Evolutionary conservation across 2,113 vertebrate genomes (phyloP).

Genomic region (Callipepla californica): DNA sequence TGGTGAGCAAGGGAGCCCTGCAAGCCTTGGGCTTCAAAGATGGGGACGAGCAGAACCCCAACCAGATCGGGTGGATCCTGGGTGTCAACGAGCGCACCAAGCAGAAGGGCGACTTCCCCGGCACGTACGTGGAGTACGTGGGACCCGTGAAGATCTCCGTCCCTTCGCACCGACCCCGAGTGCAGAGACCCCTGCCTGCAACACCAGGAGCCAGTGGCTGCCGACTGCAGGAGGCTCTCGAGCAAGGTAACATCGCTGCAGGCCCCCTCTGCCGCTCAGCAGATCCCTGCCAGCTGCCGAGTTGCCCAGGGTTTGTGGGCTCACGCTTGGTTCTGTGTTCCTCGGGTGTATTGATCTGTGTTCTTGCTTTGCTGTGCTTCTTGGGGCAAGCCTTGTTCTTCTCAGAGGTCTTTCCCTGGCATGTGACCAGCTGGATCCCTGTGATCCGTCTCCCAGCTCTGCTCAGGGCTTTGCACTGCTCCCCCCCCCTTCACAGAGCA

Average conservation of each 20-base stretch:
- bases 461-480: neutral
- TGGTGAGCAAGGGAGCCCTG: conserved; percentile 89
- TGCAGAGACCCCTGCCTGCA: conserved; percentile 88
- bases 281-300: neutral
- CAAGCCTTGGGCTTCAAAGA: conserved; percentile 87
- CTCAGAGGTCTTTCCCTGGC: neutral
- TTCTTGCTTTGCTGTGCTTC: neutral
- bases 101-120: conserved; percentile 93
- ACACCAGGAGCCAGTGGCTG: conserved; percentile 78
- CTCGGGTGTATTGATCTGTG: neutral
- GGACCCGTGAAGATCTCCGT: conserved; percentile 85
- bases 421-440: neutral
- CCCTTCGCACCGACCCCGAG: conserved; percentile 84
- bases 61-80: conserved; percentile 90
- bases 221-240: conserved; percentile 33
- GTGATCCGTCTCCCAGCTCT: neutral
- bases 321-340: neutral
- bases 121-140: conserved; percentile 92
- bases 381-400: neutral
- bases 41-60: conserved; percentile 85
- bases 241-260: conserved; percentile 77
- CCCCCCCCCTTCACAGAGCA: neutral
- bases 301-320: neutral
- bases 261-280: accelerated
- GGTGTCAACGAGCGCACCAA: conserved; percentile 92